Evolutionary conservation across 2,888 invertebrate species (phyloP).

Genomic region (Neocrepidodera transversa): DNA sequence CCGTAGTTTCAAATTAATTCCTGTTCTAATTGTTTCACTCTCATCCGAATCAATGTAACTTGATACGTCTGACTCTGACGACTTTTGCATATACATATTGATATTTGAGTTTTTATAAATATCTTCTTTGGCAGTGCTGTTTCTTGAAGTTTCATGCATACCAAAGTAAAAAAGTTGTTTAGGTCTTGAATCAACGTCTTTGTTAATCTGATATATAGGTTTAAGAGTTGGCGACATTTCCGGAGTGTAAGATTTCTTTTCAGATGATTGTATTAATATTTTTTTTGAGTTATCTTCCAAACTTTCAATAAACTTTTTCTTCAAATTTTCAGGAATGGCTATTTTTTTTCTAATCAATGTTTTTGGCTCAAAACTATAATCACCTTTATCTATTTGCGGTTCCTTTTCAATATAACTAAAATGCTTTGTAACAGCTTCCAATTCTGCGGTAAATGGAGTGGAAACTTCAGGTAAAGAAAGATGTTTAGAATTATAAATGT

Average conservation of each 20-base stretch:
- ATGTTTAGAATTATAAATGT: constrained; percentile 56
- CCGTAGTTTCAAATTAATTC: constrained; percentile 75
- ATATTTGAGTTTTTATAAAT: constrained; percentile 44
- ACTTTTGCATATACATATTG: constrained; percentile 49
- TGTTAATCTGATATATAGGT: constrained; percentile 38
- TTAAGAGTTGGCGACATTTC: constrained; percentile 66
- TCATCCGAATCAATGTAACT: constrained; percentile 62
- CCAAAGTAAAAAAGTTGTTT: constrained; percentile 78
- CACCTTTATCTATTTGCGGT: constrained; percentile 23
- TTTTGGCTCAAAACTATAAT: constrained; percentile 7
- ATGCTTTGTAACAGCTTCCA: constrained; percentile 59
- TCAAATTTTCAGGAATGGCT: constrained; percentile 55
- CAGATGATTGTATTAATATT: constrained; percentile 64
- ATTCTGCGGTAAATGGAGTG: constrained; percentile 65
- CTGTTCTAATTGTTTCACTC: constrained; percentile 57
- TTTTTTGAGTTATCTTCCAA: neutral
- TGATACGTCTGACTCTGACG: constrained; percentile 67
- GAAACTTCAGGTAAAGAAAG: constrained; percentile 57
- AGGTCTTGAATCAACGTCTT: constrained; percentile 51
- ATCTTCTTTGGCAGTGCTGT: constrained; percentile 17
- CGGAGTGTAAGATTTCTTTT: constrained; percentile 70
- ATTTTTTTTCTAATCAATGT: constrained; percentile 62
- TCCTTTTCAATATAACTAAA: constrained; percentile 48
- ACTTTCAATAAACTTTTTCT: neutral
- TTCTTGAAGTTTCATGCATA: constrained; percentile 66